Percentiles rank a stretch among this genome's conserved stretches.
These are phyloP conservation scores for Protaetia brevitarsis DNA, from an alignment of 1,140 invertebrate species.

Conservation along the genomic window DNA sequence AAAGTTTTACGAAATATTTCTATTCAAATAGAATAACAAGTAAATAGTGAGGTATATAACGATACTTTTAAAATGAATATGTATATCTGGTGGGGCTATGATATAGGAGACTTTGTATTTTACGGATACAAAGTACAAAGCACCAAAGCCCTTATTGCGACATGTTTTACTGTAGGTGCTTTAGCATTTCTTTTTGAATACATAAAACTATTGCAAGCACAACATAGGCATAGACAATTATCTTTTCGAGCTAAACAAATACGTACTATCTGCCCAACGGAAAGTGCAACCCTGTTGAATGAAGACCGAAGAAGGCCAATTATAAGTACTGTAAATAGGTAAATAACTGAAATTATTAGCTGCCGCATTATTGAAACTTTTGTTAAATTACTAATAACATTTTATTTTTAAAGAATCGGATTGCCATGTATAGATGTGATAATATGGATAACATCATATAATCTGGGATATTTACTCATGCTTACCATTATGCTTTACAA, in stretches of 20 bases:
- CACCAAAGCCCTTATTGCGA: slow-evolving; percentile 32
- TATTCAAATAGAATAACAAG: too few species aligned
- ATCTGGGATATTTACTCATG: slow-evolving; percentile 82
- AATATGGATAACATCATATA: slow-evolving; percentile 43
- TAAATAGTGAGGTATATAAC: too few species aligned
- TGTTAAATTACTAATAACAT: neutral
- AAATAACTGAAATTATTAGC: slow-evolving; percentile 4
- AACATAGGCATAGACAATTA: slow-evolving; percentile 43
- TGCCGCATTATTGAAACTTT: neutral
- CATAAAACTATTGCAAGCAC: slow-evolving; percentile 45
- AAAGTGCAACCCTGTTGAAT: slow-evolving; percentile 34
- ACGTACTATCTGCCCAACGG: slow-evolving; percentile 41
- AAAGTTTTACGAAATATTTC: too few species aligned
- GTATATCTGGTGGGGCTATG: slow-evolving; percentile 44
- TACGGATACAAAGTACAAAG: slow-evolving; percentile 41
- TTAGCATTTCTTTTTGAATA: slow-evolving; percentile 46
- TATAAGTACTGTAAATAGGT: slow-evolving; percentile 2
- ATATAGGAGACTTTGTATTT: slow-evolving; percentile 42
- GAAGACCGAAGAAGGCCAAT: neutral
- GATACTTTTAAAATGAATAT: slow-evolving; percentile 24
- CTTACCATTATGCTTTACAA: slow-evolving; percentile 88
- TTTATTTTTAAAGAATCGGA: slow-evolving; percentile 36
- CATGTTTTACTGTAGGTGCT: slow-evolving; percentile 39
- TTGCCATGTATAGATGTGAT: slow-evolving; percentile 41
- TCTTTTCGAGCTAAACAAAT: slow-evolving; percentile 42